Percentiles rank a stretch among this genome's conserved stretches.
Conservation (phyloP, 2,888 invertebrate genomes). For the Bunonema sp. region DNA sequence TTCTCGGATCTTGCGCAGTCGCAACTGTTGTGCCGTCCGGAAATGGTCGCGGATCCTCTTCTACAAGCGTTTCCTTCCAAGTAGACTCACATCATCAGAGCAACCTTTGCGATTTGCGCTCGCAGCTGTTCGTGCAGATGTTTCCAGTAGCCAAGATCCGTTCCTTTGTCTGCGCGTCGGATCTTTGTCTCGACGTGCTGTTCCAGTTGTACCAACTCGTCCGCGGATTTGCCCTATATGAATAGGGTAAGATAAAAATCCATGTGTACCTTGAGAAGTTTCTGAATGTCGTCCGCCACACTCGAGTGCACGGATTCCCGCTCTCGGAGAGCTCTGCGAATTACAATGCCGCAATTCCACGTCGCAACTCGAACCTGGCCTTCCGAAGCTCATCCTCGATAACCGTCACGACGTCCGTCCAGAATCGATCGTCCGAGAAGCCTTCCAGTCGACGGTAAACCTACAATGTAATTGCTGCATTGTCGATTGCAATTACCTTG, state of each 20-base stretch:
- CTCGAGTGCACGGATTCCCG: too few species aligned
- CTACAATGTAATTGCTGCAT: neutral
- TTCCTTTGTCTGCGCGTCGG: conserved; percentile 69
- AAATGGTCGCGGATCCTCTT: too few species aligned
- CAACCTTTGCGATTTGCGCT: conserved; percentile 25
- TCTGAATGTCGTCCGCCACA: neutral
- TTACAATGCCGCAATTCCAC: neutral
- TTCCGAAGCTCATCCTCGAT: neutral
- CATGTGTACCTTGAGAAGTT: neutral
- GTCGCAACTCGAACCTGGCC: neutral
- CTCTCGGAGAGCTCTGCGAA: too few species aligned
- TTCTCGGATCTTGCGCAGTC: too few species aligned
- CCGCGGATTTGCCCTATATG: conserved; percentile 63
- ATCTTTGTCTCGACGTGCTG: conserved; percentile 68
- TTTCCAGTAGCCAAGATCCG: conserved; percentile 96
- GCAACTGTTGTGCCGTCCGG: too few species aligned
- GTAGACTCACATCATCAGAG: neutral
- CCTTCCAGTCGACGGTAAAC: neutral
- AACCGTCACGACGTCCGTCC: too few species aligned
- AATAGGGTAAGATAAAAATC: neutral
- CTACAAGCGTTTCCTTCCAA: too few species aligned
- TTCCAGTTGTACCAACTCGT: conserved; percentile 66
- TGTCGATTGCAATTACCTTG: conserved; percentile 53
- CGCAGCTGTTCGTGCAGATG: conserved; percentile 80
- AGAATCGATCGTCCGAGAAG: conserved; percentile 8